A percentile compares a stretch with the other conserved stretches of the same genome.
These are phyloP conservation scores for Carollia perspicillata DNA, from an alignment of 2,113 vertebrate genomes.

Conservation along the genomic window DNA sequence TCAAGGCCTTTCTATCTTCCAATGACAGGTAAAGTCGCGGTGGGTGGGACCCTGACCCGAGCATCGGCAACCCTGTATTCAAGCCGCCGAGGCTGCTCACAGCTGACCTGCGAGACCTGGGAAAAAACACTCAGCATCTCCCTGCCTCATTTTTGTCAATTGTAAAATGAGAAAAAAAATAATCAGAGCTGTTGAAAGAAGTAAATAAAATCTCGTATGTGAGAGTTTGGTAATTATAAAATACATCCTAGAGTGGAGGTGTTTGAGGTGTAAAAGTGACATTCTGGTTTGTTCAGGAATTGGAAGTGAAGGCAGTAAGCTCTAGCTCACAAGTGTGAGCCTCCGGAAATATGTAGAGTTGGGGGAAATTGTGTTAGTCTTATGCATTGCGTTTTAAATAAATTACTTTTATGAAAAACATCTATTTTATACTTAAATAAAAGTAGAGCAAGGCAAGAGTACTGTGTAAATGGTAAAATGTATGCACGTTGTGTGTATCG, in stretches of 20 bases:
- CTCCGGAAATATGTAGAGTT: not conserved
- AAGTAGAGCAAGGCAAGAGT: not conserved
- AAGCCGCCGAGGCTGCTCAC: not conserved
- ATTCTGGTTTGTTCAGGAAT: conserved; percentile 16
- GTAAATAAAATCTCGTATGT: conserved; percentile 23
- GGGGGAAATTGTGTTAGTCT: not conserved
- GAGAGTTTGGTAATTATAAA: conserved; percentile 43
- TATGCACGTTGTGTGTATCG: not conserved
- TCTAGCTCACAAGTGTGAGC: not conserved
- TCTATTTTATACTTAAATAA: not conserved
- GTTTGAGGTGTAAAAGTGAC: conserved; percentile 23
- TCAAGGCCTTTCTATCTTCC: not conserved
- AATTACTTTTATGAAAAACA: not conserved
- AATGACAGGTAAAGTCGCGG: rapidly evolving
- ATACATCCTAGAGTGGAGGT: conserved; percentile 52
- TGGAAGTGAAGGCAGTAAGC: conserved; percentile 24
- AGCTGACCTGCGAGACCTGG: not conserved
- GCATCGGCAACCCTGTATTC: not conserved
- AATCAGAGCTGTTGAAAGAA: conserved; percentile 23
- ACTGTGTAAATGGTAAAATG: not conserved
- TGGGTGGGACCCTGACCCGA: not conserved
- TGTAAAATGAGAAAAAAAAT: conserved; percentile 48
- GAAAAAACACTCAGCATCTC: not conserved
- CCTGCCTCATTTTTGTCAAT: not conserved
- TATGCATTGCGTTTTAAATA: not conserved